Evolutionary conservation across 2,113 vertebrate genomes (phyloP).

Genomic region (Gnathonemus longibarbis): DNA sequence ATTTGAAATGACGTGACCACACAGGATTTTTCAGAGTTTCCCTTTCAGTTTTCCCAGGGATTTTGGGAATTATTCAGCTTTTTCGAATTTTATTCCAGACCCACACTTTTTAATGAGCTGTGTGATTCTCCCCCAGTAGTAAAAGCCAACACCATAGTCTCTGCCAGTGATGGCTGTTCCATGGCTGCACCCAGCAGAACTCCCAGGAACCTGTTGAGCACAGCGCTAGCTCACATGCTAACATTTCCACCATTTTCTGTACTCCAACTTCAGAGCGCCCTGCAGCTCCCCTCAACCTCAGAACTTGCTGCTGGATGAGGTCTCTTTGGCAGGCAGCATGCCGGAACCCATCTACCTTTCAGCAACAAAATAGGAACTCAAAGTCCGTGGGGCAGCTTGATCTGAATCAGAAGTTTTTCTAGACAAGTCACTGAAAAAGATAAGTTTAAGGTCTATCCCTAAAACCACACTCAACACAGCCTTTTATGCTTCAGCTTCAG

Average conservation of each 20-base stretch:
- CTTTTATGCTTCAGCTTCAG: background rate
- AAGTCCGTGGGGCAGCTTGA: background rate
- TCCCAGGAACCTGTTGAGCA: background rate
- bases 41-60: background rate
- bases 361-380: background rate
- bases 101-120: background rate
- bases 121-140: background rate
- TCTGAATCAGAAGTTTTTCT: background rate
- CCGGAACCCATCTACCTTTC: background rate
- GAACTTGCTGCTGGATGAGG: background rate
- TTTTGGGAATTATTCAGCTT: background rate
- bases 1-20: background rate
- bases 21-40: background rate
- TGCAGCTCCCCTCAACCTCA: background rate
- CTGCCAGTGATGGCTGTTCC: background rate
- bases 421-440: background rate
- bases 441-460: background rate
- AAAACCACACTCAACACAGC: background rate
- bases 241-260: background rate
- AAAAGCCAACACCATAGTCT: background rate
- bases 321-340: background rate
- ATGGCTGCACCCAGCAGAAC: background rate
- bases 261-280: background rate
- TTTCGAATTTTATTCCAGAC: background rate
- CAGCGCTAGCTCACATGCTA: background rate